phyloP scores from a whole-genome alignment of 35 echinoderm and acorn worm genomes.

The Lytechinus variegatus region DNA sequence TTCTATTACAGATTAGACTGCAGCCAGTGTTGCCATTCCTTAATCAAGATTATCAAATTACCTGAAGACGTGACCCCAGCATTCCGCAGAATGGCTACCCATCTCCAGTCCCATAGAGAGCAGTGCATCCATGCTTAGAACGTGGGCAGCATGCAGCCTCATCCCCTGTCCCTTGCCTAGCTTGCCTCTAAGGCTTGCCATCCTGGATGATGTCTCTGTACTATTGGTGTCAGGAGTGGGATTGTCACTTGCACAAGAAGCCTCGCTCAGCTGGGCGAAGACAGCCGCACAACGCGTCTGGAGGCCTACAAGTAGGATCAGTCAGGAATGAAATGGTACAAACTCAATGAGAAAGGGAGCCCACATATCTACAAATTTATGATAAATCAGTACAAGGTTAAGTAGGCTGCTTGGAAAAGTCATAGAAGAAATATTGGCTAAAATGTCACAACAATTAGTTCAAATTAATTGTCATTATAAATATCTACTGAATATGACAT shows the following conservation, averaged over 20 bases:
- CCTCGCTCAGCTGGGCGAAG: constrained; percentile 85
- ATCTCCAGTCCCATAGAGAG: constrained; percentile 98
- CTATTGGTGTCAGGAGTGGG: constrained; percentile 45
- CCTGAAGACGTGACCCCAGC: constrained; percentile 98
- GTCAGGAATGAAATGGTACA: not conserved
- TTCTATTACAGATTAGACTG: no score
- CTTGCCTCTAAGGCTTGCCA: constrained; percentile 57
- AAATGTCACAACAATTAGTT: no score
- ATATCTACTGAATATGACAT: no score
- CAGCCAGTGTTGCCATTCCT: no score
- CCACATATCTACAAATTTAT: no score
- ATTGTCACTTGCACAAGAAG: constrained; percentile 78
- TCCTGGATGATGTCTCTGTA: constrained; percentile 3
- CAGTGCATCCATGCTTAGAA: constrained; percentile 93
- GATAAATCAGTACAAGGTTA: no score
- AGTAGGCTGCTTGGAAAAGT: no score
- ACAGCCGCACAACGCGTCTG: constrained; percentile 84
- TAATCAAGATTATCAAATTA: no score
- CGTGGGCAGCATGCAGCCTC: constrained; percentile 91
- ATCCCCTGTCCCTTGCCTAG: constrained; percentile 72
- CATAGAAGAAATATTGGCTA: no score
- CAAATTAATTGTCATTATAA: no score
- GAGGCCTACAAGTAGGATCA: constrained; percentile 63
- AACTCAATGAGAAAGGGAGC: no score
- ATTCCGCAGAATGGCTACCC: constrained; percentile 88